Conservation (phyloP, 37 sponge, comb jelly and placozoan genomes). For the Halichondria panicea region DNA sequence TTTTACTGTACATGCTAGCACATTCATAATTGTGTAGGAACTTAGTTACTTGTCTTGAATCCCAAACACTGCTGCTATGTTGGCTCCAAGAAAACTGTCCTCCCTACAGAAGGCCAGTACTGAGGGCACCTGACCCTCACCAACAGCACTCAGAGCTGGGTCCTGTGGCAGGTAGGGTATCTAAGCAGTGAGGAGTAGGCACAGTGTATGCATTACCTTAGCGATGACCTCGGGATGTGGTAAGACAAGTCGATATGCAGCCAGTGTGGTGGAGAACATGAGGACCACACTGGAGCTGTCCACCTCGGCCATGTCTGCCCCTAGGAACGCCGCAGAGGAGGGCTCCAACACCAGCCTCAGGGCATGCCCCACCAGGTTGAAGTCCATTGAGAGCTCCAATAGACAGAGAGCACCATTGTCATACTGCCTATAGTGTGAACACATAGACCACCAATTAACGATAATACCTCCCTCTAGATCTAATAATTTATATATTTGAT, state of each 20-base stretch:
- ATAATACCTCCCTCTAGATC: too few relatives aligned
- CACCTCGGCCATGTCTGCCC: slow-evolving; percentile 22
- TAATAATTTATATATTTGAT: not conserved
- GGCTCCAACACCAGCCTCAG: slow-evolving; percentile 19
- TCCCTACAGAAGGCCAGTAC: slow-evolving; percentile 38
- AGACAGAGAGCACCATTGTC: slow-evolving; percentile 18
- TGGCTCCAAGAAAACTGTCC: slow-evolving; percentile 21
- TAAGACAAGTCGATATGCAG: slow-evolving; percentile 49
- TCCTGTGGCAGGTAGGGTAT: slow-evolving; percentile 3
- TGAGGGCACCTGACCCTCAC: slow-evolving; percentile 43
- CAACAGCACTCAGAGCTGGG: slow-evolving; percentile 10
- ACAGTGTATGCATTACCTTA: slow-evolving; percentile 19
- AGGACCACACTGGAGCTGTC: slow-evolving; percentile 20
- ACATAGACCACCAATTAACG: not conserved
- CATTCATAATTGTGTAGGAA: too few relatives aligned
- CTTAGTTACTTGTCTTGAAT: too few relatives aligned
- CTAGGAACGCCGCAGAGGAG: not conserved
- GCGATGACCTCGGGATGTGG: slow-evolving; percentile 52
- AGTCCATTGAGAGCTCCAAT: slow-evolving; percentile 54
- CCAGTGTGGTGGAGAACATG: slow-evolving; percentile 40
- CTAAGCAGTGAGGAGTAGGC: not conserved
- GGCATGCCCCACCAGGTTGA: slow-evolving; percentile 24
- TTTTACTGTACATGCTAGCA: not conserved
- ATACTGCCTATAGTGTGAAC: slow-evolving; percentile 30
- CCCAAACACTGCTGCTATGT: slow-evolving; percentile 24